Percentiles rank a stretch among this genome's conserved stretches.
Conservation (phyloP, 2,797 vertebrate genomes). For the Parotocinclus haroldoi region DNA sequence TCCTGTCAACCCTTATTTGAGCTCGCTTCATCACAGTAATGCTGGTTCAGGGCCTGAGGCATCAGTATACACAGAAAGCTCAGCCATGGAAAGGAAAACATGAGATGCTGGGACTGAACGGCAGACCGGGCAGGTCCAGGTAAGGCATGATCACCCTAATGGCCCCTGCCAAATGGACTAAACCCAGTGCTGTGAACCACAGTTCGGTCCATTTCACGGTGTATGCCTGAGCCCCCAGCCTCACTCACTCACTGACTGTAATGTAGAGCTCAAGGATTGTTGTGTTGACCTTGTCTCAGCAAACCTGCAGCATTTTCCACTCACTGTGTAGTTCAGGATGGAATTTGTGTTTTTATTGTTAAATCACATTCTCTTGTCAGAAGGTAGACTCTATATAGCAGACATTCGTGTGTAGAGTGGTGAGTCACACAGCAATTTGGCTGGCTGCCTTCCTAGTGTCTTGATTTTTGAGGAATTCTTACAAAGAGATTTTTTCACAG, state of each 20-base stretch:
- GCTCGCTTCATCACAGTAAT: constrained; percentile 24
- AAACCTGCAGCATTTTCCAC: constrained; percentile 22
- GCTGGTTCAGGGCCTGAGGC: constrained; percentile 13
- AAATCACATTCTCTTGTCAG: constrained; percentile 22
- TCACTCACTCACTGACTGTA: constrained; percentile 64
- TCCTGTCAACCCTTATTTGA: constrained; percentile 51
- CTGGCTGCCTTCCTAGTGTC: neutral
- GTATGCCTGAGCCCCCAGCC: constrained; percentile 60
- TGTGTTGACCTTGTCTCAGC: constrained; percentile 16
- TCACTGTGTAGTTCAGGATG: constrained; percentile 18
- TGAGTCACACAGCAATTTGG: neutral
- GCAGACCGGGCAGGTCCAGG: constrained; percentile 36
- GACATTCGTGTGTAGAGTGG: neutral
- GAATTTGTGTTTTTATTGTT: constrained; percentile 20
- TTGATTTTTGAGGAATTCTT: too few relatives aligned
- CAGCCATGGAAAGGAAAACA: constrained; percentile 45
- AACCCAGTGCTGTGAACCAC: constrained; percentile 69
- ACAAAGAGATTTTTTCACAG: too few relatives aligned
- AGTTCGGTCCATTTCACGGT: constrained; percentile 74
- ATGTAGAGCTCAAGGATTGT: constrained; percentile 59
- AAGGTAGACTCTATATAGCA: constrained; percentile 9
- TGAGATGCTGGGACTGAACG: constrained; percentile 1
- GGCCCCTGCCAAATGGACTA: constrained; percentile 71
- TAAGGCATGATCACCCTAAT: constrained; percentile 71
- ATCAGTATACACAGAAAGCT: constrained; percentile 52